Evolutionary conservation across 2,113 vertebrate genomes (phyloP).

Genomic region (Peucedramus taeniatus): DNA sequence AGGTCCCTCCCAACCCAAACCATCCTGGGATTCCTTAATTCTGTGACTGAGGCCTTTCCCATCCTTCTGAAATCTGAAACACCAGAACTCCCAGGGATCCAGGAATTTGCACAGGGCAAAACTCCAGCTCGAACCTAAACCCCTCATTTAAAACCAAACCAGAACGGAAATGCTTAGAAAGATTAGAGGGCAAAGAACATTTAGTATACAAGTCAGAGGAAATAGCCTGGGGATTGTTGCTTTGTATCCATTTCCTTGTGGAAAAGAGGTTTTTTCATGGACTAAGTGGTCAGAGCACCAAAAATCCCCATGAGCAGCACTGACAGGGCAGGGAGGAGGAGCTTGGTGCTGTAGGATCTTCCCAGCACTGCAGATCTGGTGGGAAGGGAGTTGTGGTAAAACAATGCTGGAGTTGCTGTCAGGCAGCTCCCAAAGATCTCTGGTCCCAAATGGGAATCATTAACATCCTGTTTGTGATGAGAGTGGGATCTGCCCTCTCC

Average conservation of each 20-base stretch:
- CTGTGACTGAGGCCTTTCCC: background rate
- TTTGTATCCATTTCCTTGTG: background rate
- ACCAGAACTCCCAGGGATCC: background rate
- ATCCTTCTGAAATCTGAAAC: background rate
- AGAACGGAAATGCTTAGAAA: background rate
- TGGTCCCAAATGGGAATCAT: background rate
- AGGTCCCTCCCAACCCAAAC: background rate
- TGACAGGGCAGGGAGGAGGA: background rate
- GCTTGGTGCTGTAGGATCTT: background rate
- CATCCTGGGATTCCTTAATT: background rate
- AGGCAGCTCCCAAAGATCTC: background rate
- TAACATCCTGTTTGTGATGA: background rate
- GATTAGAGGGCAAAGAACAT: background rate
- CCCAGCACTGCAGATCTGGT: fast-evolving
- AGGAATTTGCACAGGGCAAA: background rate
- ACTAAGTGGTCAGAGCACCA: background rate
- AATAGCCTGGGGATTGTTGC: background rate
- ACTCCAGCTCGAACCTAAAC: background rate
- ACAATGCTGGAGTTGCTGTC: background rate
- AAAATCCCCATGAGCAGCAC: background rate
- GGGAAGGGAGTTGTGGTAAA: background rate
- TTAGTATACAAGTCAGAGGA: background rate
- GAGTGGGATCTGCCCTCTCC: background rate
- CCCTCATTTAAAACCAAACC: background rate
- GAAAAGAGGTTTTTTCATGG: background rate